These are phyloP conservation scores for Macrophya alboannulata DNA, from an alignment of 2,888 invertebrate genomes.

Conservation along the genomic window DNA sequence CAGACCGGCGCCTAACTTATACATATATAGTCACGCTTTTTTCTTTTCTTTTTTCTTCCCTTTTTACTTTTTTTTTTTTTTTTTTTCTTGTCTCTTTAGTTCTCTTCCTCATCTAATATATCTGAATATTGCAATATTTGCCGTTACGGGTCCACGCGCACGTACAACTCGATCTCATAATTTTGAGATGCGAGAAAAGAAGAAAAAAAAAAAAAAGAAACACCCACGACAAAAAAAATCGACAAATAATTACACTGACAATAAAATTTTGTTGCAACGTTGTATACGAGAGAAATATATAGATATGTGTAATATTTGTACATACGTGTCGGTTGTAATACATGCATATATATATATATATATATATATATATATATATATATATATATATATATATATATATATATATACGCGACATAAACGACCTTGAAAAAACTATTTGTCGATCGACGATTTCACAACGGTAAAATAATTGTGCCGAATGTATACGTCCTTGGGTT, in stretches of 20 bases:
- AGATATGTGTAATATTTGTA: too few relatives aligned
- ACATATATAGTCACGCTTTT: not conserved
- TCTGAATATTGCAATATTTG: not conserved
- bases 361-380: too few relatives aligned
- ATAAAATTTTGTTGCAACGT: too few relatives aligned
- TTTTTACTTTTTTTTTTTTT: not conserved
- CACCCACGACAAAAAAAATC: too few relatives aligned
- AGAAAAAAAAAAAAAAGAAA: too few relatives aligned
- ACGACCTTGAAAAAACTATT: conserved; percentile 1
- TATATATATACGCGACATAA: not conserved
- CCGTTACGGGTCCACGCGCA: too few relatives aligned
- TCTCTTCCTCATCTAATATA: not conserved
- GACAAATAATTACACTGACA: too few relatives aligned
- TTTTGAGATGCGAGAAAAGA: too few relatives aligned
- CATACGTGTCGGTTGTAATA: too few relatives aligned
- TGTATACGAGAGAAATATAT: too few relatives aligned
- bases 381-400: not conserved
- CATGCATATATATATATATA: not conserved
- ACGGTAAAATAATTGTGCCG: conserved; percentile 28
- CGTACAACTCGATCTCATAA: too few relatives aligned
- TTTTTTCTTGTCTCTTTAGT: not conserved
- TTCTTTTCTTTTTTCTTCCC: not conserved
- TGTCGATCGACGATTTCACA: conserved; percentile 30
- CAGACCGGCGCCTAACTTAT: not conserved
- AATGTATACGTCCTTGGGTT: not conserved